phyloP scores from a whole-genome alignment of 2,888 invertebrate genomes.

The Sycophila texana region DNA sequence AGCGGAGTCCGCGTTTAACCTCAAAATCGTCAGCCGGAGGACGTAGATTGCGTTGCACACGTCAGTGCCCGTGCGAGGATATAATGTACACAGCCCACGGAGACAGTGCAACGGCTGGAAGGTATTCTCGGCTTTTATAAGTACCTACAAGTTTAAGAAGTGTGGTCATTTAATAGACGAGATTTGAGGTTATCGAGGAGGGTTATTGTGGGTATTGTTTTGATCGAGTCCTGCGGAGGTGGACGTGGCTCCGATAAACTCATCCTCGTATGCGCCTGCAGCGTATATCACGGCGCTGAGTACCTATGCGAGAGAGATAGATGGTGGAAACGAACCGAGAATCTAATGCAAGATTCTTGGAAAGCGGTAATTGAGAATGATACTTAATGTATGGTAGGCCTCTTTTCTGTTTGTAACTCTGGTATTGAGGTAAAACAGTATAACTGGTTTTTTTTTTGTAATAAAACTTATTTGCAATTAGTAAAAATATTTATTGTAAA shows the following conservation, averaged over 20 bases:
- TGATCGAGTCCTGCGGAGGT: slow-evolving; percentile 8
- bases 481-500: no score
- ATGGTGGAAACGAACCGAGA: background rate
- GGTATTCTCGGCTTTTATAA: no score
- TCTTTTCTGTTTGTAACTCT: background rate
- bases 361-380: slow-evolving; percentile 19
- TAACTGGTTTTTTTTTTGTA: no score
- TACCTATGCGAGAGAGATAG: background rate
- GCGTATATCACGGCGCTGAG: background rate
- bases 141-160: no score
- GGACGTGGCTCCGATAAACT: background rate
- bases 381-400: slow-evolving; percentile 12
- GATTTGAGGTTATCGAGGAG: slow-evolving; percentile 9
- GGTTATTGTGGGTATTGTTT: slow-evolving; percentile 10
- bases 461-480: no score
- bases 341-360: slow-evolving; percentile 29
- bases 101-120: background rate
- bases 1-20: slow-evolving; percentile 32
- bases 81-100: background rate
- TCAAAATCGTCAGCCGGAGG: slow-evolving; percentile 35
- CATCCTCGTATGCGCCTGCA: background rate
- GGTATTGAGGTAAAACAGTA: background rate
- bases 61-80: background rate
- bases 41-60: background rate
- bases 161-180: no score